Evolutionary conservation across 2,888 invertebrate genomes (phyloP).

Genomic region (Aquatica leii): DNA sequence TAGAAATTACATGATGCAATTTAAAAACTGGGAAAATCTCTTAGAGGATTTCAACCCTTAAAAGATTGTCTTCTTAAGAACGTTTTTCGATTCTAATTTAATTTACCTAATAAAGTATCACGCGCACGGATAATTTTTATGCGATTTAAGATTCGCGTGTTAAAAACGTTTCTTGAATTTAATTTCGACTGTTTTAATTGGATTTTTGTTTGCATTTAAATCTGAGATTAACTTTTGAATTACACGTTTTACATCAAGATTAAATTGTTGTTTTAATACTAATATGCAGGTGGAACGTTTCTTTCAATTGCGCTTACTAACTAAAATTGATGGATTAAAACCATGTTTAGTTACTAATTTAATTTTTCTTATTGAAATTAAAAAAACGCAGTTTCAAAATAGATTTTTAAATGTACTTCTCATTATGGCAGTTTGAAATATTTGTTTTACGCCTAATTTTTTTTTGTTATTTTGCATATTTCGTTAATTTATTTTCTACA

Average conservation of each 20-base stretch:
- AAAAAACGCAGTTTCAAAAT: too few species aligned
- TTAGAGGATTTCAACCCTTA: constrained; percentile 53
- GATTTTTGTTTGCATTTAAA: constrained; percentile 55
- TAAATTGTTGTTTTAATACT: background rate
- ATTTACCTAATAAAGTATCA: constrained; percentile 59
- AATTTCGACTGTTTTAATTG: constrained; percentile 59
- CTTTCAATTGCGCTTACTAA: too few species aligned
- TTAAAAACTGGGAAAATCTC: constrained; percentile 54
- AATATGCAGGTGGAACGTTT: too few species aligned
- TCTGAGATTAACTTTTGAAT: constrained; percentile 51
- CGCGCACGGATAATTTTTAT: constrained; percentile 62
- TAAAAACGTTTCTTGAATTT: constrained; percentile 59
- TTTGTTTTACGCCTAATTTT: too few species aligned
- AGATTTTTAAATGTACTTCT: too few species aligned
- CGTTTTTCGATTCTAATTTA: constrained; percentile 50
- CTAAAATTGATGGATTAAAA: too few species aligned
- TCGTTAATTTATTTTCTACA: too few species aligned
- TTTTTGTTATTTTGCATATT: too few species aligned
- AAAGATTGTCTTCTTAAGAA: constrained; percentile 43
- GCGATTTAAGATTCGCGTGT: constrained; percentile 61
- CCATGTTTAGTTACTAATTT: too few species aligned
- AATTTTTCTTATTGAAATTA: too few species aligned
- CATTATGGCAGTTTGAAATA: too few species aligned
- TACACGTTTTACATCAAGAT: constrained; percentile 43
- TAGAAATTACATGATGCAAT: constrained; percentile 61